A percentile compares a stretch with the other conserved stretches of the same genome.
Conservation (phyloP, 2,797 vertebrate species). For the Paedocypris micromegethes region DNA sequence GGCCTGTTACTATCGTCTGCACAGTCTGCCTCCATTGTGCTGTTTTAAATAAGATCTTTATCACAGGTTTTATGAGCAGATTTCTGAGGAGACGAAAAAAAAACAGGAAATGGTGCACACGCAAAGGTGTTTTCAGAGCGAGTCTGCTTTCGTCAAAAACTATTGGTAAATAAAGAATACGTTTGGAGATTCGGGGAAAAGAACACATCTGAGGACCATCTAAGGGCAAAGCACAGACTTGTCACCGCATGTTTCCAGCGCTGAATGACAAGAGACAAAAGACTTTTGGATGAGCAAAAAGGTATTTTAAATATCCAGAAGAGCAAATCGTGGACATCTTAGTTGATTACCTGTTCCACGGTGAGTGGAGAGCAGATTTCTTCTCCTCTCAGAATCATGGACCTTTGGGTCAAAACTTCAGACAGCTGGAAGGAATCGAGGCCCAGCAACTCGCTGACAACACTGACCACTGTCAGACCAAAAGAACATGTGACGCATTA, state of each 20-base stretch:
- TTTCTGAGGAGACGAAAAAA: constrained; percentile 65
- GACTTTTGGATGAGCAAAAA: not conserved
- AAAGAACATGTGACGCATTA: not conserved
- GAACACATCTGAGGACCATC: constrained; percentile 7
- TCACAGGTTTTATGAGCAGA: constrained; percentile 68
- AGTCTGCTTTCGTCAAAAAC: constrained; percentile 42
- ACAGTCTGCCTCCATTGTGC: constrained; percentile 65
- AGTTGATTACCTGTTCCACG: constrained; percentile 78
- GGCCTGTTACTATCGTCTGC: constrained; percentile 48
- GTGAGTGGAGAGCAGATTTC: constrained; percentile 90
- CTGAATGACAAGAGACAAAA: not conserved
- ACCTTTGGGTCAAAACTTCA: constrained; percentile 87
- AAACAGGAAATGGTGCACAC: constrained; percentile 74
- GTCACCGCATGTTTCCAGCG: not conserved
- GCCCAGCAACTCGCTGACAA: constrained; percentile 82
- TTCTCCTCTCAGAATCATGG: constrained; percentile 88
- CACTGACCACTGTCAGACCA: constrained; percentile 72
- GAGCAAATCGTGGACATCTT: not conserved
- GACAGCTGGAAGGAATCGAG: constrained; percentile 84
- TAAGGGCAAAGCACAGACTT: constrained; percentile 18
- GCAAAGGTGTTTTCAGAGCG: constrained; percentile 64
- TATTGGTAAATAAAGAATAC: constrained; percentile 38
- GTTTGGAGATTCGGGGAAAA: constrained; percentile 21
- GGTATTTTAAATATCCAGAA: not conserved
- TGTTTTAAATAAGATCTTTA: constrained; percentile 65